Conservation (phyloP, 2,888 invertebrate species). For the Agrilus cyanescens region DNA sequence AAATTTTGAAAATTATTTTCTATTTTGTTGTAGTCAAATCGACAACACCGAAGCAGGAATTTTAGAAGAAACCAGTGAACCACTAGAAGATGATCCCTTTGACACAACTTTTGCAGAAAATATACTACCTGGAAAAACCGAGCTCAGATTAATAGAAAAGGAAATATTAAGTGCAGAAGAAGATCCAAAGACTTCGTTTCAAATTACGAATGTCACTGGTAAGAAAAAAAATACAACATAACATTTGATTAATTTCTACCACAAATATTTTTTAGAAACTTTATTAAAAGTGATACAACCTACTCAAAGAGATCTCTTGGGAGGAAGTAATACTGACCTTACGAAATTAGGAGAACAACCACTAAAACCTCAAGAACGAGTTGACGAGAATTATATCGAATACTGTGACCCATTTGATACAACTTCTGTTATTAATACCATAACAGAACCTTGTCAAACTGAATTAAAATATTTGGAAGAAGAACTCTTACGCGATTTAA, state of each 20-base stretch:
- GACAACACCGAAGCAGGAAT: not conserved
- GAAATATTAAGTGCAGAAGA: conserved; percentile 40
- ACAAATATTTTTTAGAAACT: conserved; percentile 31
- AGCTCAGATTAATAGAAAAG: conserved; percentile 45
- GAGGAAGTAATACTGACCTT: conserved; percentile 66
- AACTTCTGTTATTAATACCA: conserved; percentile 52
- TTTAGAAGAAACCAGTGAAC: conserved; percentile 20
- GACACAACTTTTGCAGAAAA: conserved; percentile 75
- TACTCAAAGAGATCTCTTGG: conserved; percentile 54
- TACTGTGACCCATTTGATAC: conserved; percentile 81
- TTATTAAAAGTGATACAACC: conserved; percentile 36
- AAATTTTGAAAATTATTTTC: not conserved
- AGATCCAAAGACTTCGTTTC: conserved; percentile 49
- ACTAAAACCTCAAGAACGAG: conserved; percentile 45
- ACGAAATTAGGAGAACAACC: conserved; percentile 56
- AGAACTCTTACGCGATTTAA: conserved; percentile 53
- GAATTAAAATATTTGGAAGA: conserved; percentile 69
- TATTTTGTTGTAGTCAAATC: not conserved
- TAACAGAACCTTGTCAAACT: conserved; percentile 63
- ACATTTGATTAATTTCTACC: not conserved
- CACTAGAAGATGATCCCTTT: conserved; percentile 63
- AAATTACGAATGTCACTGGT: conserved; percentile 43
- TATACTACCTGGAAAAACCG: conserved; percentile 53
- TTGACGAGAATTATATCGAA: conserved; percentile 42
- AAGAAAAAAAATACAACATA: not conserved